Conservation (phyloP, 2,888 invertebrate genomes). For the Pterobdella sp. region DNA sequence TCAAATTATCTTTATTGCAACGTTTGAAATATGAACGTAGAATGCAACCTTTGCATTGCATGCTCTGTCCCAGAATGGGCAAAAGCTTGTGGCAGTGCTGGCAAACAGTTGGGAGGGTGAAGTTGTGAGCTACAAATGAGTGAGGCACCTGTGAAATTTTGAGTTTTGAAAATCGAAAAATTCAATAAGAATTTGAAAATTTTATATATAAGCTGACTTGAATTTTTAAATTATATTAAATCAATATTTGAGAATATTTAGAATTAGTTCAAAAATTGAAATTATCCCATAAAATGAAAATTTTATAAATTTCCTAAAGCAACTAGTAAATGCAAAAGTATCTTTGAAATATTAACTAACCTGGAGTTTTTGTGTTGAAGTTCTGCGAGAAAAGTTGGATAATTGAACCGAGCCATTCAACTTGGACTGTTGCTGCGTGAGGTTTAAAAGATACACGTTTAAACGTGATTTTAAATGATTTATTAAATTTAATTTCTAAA, state of each 20-base stretch:
- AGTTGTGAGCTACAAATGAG: conserved; percentile 90
- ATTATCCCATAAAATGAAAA: too few species aligned
- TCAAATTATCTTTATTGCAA: background rate
- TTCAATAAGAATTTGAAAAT: too few species aligned
- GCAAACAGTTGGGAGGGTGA: conserved; percentile 91
- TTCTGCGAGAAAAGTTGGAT: background rate
- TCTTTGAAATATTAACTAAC: too few species aligned
- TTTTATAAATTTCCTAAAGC: too few species aligned
- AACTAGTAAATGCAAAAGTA: too few species aligned
- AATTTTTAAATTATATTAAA: conserved; percentile 59
- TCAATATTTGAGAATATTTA: conserved; percentile 66
- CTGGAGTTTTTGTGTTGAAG: background rate
- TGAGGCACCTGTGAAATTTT: conserved; percentile 71
- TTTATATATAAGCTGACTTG: too few species aligned
- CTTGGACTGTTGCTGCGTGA: background rate
- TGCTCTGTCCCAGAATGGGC: conserved; percentile 80
- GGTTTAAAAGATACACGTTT: too few species aligned
- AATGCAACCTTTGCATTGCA: conserved; percentile 74
- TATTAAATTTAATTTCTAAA: too few species aligned
- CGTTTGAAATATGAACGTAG: background rate
- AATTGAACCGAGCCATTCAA: background rate
- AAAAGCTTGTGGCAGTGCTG: conserved; percentile 89
- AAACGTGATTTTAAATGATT: too few species aligned
- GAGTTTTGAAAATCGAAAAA: too few species aligned
- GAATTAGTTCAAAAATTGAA: conserved; percentile 56